A percentile compares a stretch with the other conserved stretches of the same genome.
Conservation (phyloP, 2,888 invertebrate species). For the Ormyrus rosae region DNA sequence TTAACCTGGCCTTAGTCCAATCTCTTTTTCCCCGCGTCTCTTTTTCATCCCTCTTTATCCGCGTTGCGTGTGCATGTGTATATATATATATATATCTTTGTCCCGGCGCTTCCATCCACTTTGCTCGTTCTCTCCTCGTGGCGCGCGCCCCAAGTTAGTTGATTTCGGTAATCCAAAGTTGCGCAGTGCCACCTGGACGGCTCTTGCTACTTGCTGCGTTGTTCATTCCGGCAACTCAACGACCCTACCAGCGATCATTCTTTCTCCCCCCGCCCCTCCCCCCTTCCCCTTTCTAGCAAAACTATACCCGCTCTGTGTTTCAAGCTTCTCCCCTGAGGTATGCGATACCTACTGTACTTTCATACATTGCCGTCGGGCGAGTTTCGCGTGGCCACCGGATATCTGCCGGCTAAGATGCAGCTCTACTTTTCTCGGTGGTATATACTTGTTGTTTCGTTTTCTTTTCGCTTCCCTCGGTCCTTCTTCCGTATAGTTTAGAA, state of each 20-base stretch:
- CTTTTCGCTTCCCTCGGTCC: not conserved
- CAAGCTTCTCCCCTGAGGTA: constrained; percentile 23
- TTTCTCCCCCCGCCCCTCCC: constrained; percentile 10
- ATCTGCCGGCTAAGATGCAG: not conserved
- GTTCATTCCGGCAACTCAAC: constrained; percentile 39
- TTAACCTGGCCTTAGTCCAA: constrained; percentile 52
- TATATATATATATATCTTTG: no score
- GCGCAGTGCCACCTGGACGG: constrained; percentile 36
- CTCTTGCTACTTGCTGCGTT: not conserved
- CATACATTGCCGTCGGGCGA: constrained; percentile 21
- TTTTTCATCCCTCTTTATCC: constrained; percentile 4
- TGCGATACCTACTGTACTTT: constrained; percentile 32
- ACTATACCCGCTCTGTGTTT: not conserved
- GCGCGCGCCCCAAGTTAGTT: constrained; percentile 28
- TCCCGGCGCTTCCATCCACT: not conserved
- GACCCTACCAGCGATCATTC: constrained; percentile 38
- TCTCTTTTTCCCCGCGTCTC: not conserved
- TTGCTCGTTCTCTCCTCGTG: not conserved
- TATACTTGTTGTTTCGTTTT: not conserved
- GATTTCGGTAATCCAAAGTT: constrained; percentile 52
- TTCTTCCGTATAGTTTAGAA: no score
- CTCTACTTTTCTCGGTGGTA: not conserved
- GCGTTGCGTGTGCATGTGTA: not conserved
- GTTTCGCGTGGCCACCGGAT: constrained; percentile 20
- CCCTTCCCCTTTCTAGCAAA: not conserved